These are phyloP conservation scores for Heterodera carotae DNA, from an alignment of 1,140 invertebrate species.

Conservation along the genomic window DNA sequence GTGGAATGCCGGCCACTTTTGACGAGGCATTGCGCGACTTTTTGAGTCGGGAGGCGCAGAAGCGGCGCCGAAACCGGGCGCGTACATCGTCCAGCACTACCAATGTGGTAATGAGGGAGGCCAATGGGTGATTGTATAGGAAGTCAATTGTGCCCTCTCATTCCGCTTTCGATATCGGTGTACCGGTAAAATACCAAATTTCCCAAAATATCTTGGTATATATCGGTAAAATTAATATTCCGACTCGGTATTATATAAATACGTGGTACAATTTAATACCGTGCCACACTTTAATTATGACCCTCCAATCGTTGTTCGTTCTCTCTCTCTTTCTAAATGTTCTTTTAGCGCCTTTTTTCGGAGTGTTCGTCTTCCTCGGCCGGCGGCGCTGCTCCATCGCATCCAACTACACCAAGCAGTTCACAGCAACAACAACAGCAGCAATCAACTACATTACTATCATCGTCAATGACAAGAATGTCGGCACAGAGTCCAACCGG, in stretches of 20 bases:
- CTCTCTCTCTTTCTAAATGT: background rate
- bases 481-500: background rate
- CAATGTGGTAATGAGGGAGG: background rate
- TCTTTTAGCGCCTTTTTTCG: constrained; percentile 26
- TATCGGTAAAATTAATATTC: too few relatives aligned
- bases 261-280: too few relatives aligned
- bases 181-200: too few relatives aligned
- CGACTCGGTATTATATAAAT: too few relatives aligned
- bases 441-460: too few relatives aligned
- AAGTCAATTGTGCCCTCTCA: too few relatives aligned
- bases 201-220: too few relatives aligned
- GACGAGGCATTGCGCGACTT: constrained; percentile 23
- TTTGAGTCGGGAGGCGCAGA: constrained; percentile 2
- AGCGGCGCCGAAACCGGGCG: background rate
- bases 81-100: background rate
- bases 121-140: background rate
- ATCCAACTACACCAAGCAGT: background rate
- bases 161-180: too few relatives aligned
- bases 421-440: background rate
- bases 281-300: too few relatives aligned
- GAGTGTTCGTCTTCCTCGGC: constrained; percentile 25
- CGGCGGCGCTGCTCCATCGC: background rate
- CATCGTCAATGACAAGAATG: too few relatives aligned
- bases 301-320: too few relatives aligned
- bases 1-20: constrained; percentile 21